Evolutionary conservation across 2,797 vertebrate genomes (phyloP).

Genomic region (Varecia variegata): DNA sequence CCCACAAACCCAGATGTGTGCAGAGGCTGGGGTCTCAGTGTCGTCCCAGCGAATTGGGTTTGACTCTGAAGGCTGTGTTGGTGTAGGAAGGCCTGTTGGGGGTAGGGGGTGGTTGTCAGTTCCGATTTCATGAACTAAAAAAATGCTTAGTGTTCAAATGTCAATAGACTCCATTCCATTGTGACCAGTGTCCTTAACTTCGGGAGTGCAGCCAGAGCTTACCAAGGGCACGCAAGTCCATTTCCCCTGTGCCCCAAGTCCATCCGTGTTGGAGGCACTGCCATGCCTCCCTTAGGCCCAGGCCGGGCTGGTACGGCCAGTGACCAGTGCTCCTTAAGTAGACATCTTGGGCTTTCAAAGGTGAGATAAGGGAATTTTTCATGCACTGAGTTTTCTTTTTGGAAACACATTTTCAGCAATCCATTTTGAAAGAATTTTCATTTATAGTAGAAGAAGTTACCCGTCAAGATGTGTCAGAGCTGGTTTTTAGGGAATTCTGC

Average conservation of each 20-base stretch:
- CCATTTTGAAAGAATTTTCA: background rate
- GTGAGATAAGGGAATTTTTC: background rate
- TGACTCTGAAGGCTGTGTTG: constrained; percentile 6
- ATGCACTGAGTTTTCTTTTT: background rate
- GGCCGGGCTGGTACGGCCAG: background rate
- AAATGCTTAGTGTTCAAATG: constrained; percentile 62
- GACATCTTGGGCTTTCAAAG: background rate
- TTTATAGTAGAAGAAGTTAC: background rate
- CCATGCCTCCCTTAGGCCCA: background rate
- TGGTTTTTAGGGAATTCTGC: constrained; percentile 5
- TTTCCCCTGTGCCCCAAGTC: background rate
- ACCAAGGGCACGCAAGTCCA: constrained; percentile 68
- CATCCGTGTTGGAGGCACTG: background rate
- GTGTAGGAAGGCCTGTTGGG: background rate
- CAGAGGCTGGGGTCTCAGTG: background rate
- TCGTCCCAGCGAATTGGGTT: background rate
- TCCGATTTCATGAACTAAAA: constrained; percentile 50
- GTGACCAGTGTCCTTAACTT: constrained; percentile 68
- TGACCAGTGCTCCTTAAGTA: background rate
- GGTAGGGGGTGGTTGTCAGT: constrained; percentile 25
- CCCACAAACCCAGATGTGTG: background rate
- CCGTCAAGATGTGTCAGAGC: background rate
- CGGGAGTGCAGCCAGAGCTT: constrained; percentile 51
- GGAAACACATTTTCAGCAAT: background rate
- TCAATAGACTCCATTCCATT: constrained; percentile 61